Conservation (phyloP, 2,888 invertebrate genomes). For the Lycaena phlaeas region DNA sequence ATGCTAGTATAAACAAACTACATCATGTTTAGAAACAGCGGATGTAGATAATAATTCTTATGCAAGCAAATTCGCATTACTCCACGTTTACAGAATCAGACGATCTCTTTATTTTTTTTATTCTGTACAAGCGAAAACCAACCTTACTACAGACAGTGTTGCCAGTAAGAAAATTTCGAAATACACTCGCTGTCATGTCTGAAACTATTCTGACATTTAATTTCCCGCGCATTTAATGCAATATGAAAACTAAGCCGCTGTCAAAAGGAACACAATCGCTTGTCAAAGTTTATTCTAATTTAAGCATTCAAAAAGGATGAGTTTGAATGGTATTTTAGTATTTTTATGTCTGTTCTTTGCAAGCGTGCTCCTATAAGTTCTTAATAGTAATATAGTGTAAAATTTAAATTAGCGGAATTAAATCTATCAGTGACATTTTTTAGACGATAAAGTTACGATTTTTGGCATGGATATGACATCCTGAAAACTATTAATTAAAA, state of each 20-base stretch:
- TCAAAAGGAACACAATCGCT: constrained; percentile 2
- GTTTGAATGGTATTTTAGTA: neutral
- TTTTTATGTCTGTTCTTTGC: constrained; percentile 6
- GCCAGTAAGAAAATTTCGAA: neutral
- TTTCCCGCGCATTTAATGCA: neutral
- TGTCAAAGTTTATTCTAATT: constrained; percentile 6
- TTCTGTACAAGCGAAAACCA: neutral
- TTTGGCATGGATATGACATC: too few relatives aligned
- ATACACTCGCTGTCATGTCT: neutral
- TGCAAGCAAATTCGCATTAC: neutral
- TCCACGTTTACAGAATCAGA: neutral
- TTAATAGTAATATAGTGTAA: too few relatives aligned
- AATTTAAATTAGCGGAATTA: too few relatives aligned
- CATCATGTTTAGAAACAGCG: neutral
- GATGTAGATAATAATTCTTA: neutral
- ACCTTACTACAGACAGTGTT: too few relatives aligned
- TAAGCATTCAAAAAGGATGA: constrained; percentile 5
- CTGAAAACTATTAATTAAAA: too few relatives aligned
- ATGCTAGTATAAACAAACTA: too few relatives aligned
- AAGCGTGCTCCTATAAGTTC: too few relatives aligned
- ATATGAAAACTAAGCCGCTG: neutral
- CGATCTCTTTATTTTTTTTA: neutral
- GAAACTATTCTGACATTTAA: constrained; percentile 4
- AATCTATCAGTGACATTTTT: too few relatives aligned
- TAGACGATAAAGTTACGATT: too few relatives aligned